phyloP scores from a whole-genome alignment of 2,113 vertebrate genomes.

The Atractosteus spatula region DNA sequence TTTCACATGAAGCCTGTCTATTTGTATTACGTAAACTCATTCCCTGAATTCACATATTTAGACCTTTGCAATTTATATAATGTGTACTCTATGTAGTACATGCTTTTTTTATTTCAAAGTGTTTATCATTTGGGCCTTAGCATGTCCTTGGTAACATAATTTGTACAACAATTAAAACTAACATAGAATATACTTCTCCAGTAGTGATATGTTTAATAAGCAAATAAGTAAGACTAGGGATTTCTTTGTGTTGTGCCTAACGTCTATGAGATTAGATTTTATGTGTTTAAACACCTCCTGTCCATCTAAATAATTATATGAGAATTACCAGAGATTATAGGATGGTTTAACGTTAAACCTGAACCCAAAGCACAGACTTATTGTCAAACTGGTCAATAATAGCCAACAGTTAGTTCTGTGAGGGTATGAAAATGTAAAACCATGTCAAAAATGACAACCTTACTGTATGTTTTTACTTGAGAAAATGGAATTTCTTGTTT shows the following conservation, averaged over 20 bases:
- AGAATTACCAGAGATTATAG: constrained; percentile 65
- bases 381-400: constrained; percentile 65
- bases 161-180: too few relatives aligned
- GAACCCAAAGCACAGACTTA: constrained; percentile 47
- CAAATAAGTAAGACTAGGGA: not conserved
- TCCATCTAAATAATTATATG: constrained; percentile 71
- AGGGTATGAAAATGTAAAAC: constrained; percentile 56
- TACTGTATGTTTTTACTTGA: too few relatives aligned
- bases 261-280: constrained; percentile 63
- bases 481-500: too few relatives aligned
- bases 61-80: constrained; percentile 30
- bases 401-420: constrained; percentile 57
- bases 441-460: too few relatives aligned
- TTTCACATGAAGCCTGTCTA: too few relatives aligned
- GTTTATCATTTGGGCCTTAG: constrained; percentile 20
- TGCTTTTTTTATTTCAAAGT: constrained; percentile 7
- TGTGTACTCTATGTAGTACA: constrained; percentile 24
- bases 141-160: constrained; percentile 1
- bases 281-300: constrained; percentile 62
- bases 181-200: too few relatives aligned
- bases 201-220: constrained; percentile 1
- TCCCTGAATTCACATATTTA: too few relatives aligned
- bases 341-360: constrained; percentile 62
- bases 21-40: too few relatives aligned
- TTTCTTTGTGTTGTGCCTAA: constrained; percentile 40